These are phyloP conservation scores for Suncus etruscus DNA, from an alignment of 2,113 vertebrate species.

Conservation along the genomic window DNA sequence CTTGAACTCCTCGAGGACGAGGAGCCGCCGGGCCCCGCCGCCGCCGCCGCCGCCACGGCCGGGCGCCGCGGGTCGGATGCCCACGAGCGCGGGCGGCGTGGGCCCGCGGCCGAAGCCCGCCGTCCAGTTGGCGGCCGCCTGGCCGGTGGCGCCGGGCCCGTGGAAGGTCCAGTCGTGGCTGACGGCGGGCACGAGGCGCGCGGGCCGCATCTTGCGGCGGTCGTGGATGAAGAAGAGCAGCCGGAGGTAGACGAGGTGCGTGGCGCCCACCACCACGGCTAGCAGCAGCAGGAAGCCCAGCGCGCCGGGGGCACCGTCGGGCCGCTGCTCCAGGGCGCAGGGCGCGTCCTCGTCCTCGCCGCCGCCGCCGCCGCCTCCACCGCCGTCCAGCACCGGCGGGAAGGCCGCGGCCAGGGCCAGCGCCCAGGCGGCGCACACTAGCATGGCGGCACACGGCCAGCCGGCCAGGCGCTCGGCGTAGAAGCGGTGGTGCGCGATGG, in stretches of 20 bases:
- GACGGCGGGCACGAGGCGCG: constrained; percentile 95
- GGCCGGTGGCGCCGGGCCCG: constrained; percentile 96
- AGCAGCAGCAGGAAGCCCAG: constrained; percentile 97
- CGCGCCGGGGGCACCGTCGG: constrained; percentile 95
- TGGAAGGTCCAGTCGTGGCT: constrained; percentile 99
- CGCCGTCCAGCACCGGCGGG: constrained; percentile 95
- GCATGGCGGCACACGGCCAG: constrained; percentile 94
- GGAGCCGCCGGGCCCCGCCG: constrained; percentile 93
- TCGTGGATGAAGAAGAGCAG: constrained; percentile 97
- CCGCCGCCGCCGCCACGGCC: constrained; percentile 87
- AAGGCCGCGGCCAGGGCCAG: constrained; percentile 97
- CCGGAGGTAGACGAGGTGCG: constrained; percentile 96
- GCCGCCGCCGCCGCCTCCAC: constrained; percentile 88
- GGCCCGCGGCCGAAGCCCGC: constrained; percentile 97
- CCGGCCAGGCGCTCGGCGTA: constrained; percentile 96
- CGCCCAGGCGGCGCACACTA: constrained; percentile 96
- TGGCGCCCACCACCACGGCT: constrained; percentile 93
- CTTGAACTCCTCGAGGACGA: constrained; percentile 98
- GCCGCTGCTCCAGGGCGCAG: constrained; percentile 97
- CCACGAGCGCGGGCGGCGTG: constrained; percentile 96
- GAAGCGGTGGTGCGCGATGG: constrained; percentile 97
- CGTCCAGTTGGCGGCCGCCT: constrained; percentile 98
- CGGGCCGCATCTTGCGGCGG: constrained; percentile 98
- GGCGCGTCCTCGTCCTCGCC: constrained; percentile 96
- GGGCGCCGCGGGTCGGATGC: constrained; percentile 94